Base-by-base conservation (phyloP, 2,113 vertebrate genomes). In the Athene cunicularia region DNA sequence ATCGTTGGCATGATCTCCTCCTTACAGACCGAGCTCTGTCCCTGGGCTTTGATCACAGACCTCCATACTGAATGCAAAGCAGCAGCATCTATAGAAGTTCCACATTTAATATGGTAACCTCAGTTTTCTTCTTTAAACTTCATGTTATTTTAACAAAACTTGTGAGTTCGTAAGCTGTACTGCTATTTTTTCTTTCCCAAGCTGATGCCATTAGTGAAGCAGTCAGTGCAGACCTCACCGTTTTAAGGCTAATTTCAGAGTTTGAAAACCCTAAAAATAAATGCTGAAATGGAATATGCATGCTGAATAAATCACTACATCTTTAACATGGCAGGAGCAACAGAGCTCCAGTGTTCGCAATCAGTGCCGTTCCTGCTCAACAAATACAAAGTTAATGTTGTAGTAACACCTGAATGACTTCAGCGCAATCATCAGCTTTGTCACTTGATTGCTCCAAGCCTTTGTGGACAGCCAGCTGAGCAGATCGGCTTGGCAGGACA, bases 211-310 rank as follows among this genome's bases (percentile, higher is more conserved):
- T 72, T 93, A 82, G 62, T 62, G 73, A 94, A 68, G 92, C 86
- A 96, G 86, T 64, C 82, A 81, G 80, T 39, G 62, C 45, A 95
- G 81, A 88, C 58, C 64, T 96, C 58, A 24, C 53, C 72, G 33
- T 86, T 92, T 84, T 47, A 73, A 88, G 77, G 74, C 68, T 96
- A 90, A 96, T 86, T 96, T 93, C 50, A 58, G 92, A 94, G 49
- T 95, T 72, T 8, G 32, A 93, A 91, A 90, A 59, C 72, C 80
- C 96, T 92, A 94, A 94, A 95, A 97, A 94, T 49, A 91, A 59
- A 87, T 14, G 39, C 50, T 75, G 70, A 83, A 67, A 73, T 71
- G 70, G 71, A 95, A 77, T 49, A 94, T 41, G 35, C 18, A 68
- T n/a, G 63, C 88, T 80, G 96, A 95, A 97, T 83, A 93, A 95